Conservation (phyloP, 1,140 invertebrate genomes). For the Hypsibius dujardini region DNA sequence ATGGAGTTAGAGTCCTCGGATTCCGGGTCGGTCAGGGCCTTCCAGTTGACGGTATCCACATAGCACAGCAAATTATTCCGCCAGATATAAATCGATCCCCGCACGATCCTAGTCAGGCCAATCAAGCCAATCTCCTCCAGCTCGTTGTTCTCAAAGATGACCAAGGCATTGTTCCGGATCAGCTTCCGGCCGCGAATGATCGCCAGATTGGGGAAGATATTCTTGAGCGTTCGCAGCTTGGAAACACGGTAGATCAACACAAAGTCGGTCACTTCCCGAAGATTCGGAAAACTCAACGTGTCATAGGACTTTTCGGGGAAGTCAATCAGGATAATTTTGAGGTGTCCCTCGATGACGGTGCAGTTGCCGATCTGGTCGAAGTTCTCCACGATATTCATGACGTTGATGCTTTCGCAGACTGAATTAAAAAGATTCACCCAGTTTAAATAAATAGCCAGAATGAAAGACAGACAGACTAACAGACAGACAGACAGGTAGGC, state of each 20-base stretch:
- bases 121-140: conserved; percentile 58
- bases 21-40: conserved; percentile 43
- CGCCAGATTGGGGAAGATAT: conserved; percentile 80
- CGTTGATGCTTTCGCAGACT: conserved; percentile 59
- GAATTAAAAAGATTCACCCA: conserved; percentile 25
- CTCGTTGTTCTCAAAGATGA: conserved; percentile 50
- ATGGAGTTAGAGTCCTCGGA: conserved; percentile 16
- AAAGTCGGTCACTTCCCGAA: conserved; percentile 50
- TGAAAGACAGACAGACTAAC: no score
- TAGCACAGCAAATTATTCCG: conserved; percentile 73
- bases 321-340: conserved; percentile 60
- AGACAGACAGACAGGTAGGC: no score
- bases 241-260: conserved; percentile 53
- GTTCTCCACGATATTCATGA: conserved; percentile 50
- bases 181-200: conserved; percentile 70
- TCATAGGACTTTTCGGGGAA: conserved; percentile 40
- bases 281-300: conserved; percentile 30
- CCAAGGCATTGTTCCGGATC: conserved; percentile 66
- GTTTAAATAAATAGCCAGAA: no score
- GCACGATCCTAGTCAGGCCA: conserved; percentile 56
- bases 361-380: conserved; percentile 55
- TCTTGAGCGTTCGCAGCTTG: conserved; percentile 54
- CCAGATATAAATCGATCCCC: conserved; percentile 66
- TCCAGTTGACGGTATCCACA: conserved; percentile 77
- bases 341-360: conserved; percentile 62